Evolutionary conservation across 2,797 vertebrate species (phyloP), one percentile per base, ranked within the genome.

Genomic region (Coilia nasus): DNA sequence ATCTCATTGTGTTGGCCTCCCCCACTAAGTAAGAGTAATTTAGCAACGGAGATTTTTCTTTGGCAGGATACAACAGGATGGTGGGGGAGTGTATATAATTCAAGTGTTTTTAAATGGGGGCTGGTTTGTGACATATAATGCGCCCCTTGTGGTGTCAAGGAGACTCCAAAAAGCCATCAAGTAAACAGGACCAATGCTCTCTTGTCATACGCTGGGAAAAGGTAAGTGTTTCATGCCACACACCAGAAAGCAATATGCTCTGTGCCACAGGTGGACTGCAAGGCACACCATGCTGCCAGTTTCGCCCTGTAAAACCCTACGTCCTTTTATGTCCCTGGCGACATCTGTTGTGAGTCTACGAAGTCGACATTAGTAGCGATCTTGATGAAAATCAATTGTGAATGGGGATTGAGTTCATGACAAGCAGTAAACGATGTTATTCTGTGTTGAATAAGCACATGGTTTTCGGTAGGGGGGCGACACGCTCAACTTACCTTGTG

Each of bases 401-500:
- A 83, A 82, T 17, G 59, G 80, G 60, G 78, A 88, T 54, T 81
- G 82, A 86, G 85, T 85, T 85, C 80, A 75, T 80, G 80, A 81
- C 81, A 0, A 59, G 85, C 25, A 71, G 59, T 81, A 90, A 86
- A 87, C 82, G 23, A 83, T 83, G 81, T 85, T 83, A 82, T 86
- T 87, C 71, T 83, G 81, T 75, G 47, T 86, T 83, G 60, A 82
- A 41, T 84, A 71, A 50, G 25, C 85, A 83, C 81, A 85, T 31
- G 35, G 41, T 60, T 83, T 81, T 83, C 25, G 50, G 80, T 59
- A 57, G 60, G 84, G 83, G 85, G 75, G 71, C 11, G 60, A 81
- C 59, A 59, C 31, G 84, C 62, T 56, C 57, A 56, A 82, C 81
- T 60, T 81, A 59, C 82, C 60, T 82, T 82, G 64, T 83, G 82